Evolutionary conservation across 2,888 invertebrate genomes (phyloP), one percentile per base, ranked within the genome.

Genomic region (Troilus luridus): DNA sequence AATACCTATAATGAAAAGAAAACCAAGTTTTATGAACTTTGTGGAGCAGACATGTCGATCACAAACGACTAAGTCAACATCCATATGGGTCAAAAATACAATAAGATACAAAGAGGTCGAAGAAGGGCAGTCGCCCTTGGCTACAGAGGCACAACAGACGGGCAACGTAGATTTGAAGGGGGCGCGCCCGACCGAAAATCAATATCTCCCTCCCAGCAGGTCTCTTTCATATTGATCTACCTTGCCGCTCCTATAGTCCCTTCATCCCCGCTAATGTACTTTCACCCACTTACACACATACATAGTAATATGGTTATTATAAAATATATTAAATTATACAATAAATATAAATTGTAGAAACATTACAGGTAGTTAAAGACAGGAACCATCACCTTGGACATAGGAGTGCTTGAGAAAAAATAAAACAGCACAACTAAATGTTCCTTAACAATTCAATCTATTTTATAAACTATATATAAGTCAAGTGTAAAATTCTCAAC

Each of bases 151-250:
- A 90, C 90, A 90, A 90, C 90, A 90, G 72, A 59, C n/a, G 56
- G 41, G 21, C 59, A 77, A 19, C 54, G n/a, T 62, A 62, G 89
- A 64, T 64, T 64, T 64, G 89, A 62, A 64, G 72, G 77, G 72
- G 77, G 90, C 64, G 90, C 67, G 64, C 77, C 90, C 72, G 90
- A 85, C 90, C 59, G 56, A 90, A 72, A 90, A 90, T 90, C 90
- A 90, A 90, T 90, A 90, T 67, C 88, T 19, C 88, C 88, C 56
- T 27, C 24, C 90, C 77, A 90, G 41, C 77, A 72, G 90, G 67
- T 90, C 90, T 77, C 89, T 89, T 90, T 90, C 90, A 72, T 90
- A 90, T 90, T 90, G 90, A 90, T 90, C 90, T 90, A 90, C 72
- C 90, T 62, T 27, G 62, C 10, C 88, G 60, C 56, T 56, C 56